Conservation (phyloP, 2,113 vertebrate genomes). For the Callospermophilus lateralis region DNA sequence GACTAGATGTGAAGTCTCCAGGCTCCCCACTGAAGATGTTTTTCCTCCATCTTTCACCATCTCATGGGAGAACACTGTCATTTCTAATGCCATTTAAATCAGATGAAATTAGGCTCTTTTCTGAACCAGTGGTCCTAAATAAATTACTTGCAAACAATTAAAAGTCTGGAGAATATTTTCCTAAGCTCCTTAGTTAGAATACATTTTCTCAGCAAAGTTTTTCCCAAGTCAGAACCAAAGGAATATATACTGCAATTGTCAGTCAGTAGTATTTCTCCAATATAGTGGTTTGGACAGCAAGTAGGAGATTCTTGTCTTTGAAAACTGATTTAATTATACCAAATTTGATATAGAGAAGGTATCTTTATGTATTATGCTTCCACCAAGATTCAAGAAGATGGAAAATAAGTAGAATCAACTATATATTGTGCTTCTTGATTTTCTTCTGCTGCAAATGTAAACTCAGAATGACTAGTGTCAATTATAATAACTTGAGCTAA, state of each 20-base stretch:
- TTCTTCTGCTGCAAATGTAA: background rate
- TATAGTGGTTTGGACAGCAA: background rate
- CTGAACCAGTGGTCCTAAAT: background rate
- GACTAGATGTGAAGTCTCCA: background rate
- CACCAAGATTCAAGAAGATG: background rate
- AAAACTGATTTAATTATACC: background rate
- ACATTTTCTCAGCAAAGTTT: background rate
- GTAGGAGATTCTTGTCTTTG: background rate
- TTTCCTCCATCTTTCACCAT: background rate
- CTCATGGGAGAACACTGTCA: background rate
- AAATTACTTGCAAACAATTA: background rate
- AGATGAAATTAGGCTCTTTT: background rate
- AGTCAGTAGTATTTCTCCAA: background rate
- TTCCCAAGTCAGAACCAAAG: background rate
- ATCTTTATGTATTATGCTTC: background rate
- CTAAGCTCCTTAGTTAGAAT: background rate
- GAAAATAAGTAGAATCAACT: background rate
- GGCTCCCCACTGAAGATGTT: background rate
- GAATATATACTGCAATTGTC: background rate
- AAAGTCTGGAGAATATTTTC: background rate
- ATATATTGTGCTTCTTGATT: background rate
- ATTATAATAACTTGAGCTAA: background rate
- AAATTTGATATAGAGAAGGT: background rate
- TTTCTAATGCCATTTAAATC: background rate
- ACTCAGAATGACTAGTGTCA: background rate